Base-by-base conservation (phyloP, 1,140 invertebrate species). In the Belonocnema kinseyi region DNA sequence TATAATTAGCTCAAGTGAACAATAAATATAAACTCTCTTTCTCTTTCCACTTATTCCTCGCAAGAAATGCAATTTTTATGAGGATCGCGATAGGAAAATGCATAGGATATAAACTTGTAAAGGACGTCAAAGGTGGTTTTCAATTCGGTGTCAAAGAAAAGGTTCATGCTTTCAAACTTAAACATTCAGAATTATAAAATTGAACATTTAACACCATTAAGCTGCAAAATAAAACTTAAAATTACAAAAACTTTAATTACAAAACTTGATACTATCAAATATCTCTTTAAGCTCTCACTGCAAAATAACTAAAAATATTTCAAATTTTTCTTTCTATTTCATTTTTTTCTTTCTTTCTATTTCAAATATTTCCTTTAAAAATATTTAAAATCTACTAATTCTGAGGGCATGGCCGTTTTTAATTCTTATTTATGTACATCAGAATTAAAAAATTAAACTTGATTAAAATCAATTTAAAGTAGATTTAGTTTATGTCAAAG, bases 1-100 rank as follows among this genome's bases (percentile, higher is more conserved):
- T 17, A 66, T 66, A 46, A 66, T 66, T 66, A 66, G 61, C 40
- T 33, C 61, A 66, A 66, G 26, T 66, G 61, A 66, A 66, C 61
- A 66, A 66, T 66, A 66, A 66, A 5, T 66, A 40, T 66, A 66
- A 16, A 66, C 14, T n/a, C 61, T 66, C 26, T n/a, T 61, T 66
- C 26, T 66, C 26, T 66, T 66, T 40, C 16, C 26, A 66, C 33
- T 33, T 14, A 66, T 66, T 66, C 61, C 26, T 46, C 26, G 33
- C 33, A 66, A 40, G 61, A 13, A 66, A 40, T 13, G 12, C 14
- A 16, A 66, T n/a, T 8, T 3, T 66, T 66, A 26, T 66, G 26
- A 66, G 40, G 26, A 14, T 5, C 33, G 12, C 40, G 14, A 33
- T 40, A 40, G 40, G 26, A 66, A 16, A 66, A 66, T 40, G 14